Percentiles rank a stretch among this genome's conserved stretches.
These are phyloP conservation scores for Atta colombica DNA, from an alignment of 1,140 invertebrate genomes.

Conservation along the genomic window DNA sequence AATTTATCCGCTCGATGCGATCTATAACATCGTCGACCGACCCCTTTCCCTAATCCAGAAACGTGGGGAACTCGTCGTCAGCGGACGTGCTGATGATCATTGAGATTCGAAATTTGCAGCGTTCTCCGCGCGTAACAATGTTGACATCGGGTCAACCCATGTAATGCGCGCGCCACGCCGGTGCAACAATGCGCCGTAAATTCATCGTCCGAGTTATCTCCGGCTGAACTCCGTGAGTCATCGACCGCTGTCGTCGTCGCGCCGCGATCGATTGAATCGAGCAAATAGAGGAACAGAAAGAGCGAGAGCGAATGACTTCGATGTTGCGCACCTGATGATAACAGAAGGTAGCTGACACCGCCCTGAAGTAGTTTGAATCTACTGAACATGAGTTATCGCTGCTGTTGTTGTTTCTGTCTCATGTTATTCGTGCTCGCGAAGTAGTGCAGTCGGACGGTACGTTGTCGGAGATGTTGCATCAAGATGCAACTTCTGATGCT, in stretches of 20 bases:
- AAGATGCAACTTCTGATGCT: neutral
- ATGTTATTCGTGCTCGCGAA: constrained; percentile 17
- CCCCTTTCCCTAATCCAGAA: neutral
- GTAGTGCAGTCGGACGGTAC: neutral
- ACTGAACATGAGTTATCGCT: constrained; percentile 77
- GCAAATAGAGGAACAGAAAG: neutral
- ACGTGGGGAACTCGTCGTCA: neutral
- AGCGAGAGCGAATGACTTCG: neutral
- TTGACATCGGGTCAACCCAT: constrained; percentile 29
- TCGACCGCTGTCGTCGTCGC: neutral
- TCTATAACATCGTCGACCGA: constrained; percentile 10
- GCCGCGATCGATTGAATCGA: constrained; percentile 22
- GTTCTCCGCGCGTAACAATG: constrained; percentile 35
- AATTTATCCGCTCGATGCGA: constrained; percentile 32
- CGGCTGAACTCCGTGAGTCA: neutral
- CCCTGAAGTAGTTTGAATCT: constrained; percentile 81
- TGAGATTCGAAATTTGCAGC: constrained; percentile 46
- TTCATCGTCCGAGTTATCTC: constrained; percentile 50
- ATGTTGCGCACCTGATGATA: constrained; percentile 83
- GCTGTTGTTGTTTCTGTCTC: constrained; percentile 30
- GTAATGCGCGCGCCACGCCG: neutral
- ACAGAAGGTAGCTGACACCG: constrained; percentile 80
- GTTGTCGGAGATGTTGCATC: neutral
- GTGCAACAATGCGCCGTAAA: constrained; percentile 45
- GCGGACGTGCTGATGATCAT: neutral